Evolutionary conservation across 2,113 vertebrate species (phyloP).

Genomic region (Scomber colias): DNA sequence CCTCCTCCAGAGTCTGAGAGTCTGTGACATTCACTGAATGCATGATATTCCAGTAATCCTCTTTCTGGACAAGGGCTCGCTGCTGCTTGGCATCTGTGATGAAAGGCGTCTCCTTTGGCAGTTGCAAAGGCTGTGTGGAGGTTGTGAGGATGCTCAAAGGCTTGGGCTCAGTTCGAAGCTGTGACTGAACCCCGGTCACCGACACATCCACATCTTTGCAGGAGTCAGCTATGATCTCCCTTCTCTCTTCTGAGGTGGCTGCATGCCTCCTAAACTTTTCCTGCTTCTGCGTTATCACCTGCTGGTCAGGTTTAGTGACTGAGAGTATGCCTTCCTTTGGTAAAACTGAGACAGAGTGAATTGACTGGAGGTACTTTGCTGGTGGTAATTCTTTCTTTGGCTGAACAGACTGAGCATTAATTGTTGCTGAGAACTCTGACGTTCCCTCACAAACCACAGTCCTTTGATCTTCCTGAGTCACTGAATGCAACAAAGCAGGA

Average conservation of each 20-base stretch:
- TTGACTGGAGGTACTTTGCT: conserved; percentile 78
- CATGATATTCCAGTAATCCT: conserved; percentile 80
- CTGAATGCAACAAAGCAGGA: conserved; percentile 68
- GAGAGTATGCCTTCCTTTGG: conserved; percentile 82
- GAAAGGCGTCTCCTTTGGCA: conserved; percentile 83
- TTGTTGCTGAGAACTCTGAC: conserved; percentile 58
- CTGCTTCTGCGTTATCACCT: conserved; percentile 73
- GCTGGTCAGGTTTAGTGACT: conserved; percentile 69
- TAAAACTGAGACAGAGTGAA: conserved; percentile 69
- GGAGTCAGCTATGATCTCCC: conserved; percentile 70
- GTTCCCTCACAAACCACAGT: conserved; percentile 69
- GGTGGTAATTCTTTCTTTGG: conserved; percentile 71
- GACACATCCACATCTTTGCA: conserved; percentile 72
- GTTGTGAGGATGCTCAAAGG: conserved; percentile 67
- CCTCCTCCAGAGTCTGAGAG: conserved; percentile 76
- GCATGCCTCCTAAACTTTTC: conserved; percentile 77
- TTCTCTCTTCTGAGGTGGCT: conserved; percentile 78
- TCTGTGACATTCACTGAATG: conserved; percentile 80
- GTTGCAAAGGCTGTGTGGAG: conserved; percentile 71
- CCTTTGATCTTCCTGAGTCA: conserved; percentile 76
- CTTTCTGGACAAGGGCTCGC: conserved; percentile 82
- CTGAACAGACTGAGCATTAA: conserved; percentile 46
- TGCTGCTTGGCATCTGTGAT: conserved; percentile 64
- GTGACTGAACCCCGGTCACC: conserved; percentile 51
- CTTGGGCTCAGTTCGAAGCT: conserved; percentile 66